A percentile compares a stretch with the other conserved stretches of the same genome.
These are phyloP conservation scores for Phycodurus eques DNA, from an alignment of 2,113 vertebrate genomes.

Conservation along the genomic window DNA sequence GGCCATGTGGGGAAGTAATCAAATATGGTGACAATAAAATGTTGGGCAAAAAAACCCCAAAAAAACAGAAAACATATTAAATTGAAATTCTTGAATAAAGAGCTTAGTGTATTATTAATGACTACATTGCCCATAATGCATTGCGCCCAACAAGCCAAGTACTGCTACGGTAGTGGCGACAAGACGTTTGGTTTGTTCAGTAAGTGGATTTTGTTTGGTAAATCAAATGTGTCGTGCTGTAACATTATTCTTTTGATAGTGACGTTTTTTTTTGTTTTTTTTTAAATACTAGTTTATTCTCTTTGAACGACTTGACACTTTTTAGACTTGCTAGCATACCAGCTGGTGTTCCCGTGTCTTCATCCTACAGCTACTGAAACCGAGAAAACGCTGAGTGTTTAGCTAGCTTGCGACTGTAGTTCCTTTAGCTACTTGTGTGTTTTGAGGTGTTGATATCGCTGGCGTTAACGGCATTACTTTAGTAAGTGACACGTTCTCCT, in stretches of 20 bases:
- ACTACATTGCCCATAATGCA: slow-evolving; percentile 60
- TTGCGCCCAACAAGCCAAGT: slow-evolving; percentile 32
- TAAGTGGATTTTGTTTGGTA: slow-evolving; percentile 38
- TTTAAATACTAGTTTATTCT: neutral
- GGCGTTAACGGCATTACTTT: neutral
- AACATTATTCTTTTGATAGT: neutral
- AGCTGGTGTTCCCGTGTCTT: slow-evolving; percentile 46
- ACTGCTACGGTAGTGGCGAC: slow-evolving; percentile 10
- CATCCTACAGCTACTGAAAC: slow-evolving; percentile 21
- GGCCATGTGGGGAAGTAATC: slow-evolving; percentile 37
- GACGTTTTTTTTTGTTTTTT: neutral
- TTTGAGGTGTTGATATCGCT: neutral
- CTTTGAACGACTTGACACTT: neutral
- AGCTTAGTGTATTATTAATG: neutral
- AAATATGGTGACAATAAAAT: slow-evolving; percentile 38
- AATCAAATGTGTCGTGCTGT: neutral
- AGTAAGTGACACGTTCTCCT: neutral
- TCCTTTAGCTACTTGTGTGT: neutral
- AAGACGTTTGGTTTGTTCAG: slow-evolving; percentile 25
- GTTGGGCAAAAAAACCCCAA: neutral
- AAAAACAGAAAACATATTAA: slow-evolving; percentile 28
- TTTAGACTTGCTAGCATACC: slow-evolving; percentile 19
- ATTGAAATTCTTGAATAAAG: slow-evolving; percentile 23
- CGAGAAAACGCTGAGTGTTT: slow-evolving; percentile 4
- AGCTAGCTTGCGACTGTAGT: slow-evolving; percentile 10